Evolutionary conservation across 2,888 invertebrate species (phyloP), one percentile per base, ranked within the genome.

Genomic region (Macrostomum cliftonense): DNA sequence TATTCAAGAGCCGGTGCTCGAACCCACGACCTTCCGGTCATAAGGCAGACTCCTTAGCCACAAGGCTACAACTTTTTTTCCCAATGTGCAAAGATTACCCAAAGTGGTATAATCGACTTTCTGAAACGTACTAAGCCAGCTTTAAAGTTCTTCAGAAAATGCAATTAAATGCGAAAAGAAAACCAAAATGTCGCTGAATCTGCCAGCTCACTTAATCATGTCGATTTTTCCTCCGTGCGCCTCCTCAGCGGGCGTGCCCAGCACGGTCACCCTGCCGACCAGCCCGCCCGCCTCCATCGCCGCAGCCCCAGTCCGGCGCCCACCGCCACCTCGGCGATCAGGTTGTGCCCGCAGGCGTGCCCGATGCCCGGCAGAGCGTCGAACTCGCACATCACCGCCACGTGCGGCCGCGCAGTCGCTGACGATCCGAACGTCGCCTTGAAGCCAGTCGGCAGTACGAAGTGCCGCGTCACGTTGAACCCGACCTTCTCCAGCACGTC

Each of bases 321-420:
- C 14, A 68, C 47, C 2, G 65, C 65, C 2, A 61, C 58, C 46
- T 63, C 64, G 2, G 64, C 61, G 16, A 64, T 63, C 21, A 68
- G 54, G 47, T 67, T 68, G 52, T 68, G 67, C 16, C 67, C 68
- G 53, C 67, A 66, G 1, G 65, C 67, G 54, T 68, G 67, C 1
- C 68, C 68, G 1, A 67, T 59, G 4, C 57, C 64, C 2, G 63
- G 64, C 9, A 65, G 52, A 12, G 68, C 68, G 52, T 69, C 68
- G 52, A 67, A 69, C 52, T 69, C 67, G 53, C 67, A 67, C 16
- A 69, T 46, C 12, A 67, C 57, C 11, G 61, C 63, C 9, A 69
- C 52, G 44, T 61, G 57, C 5, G 63, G 63, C 12, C 19, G 40
- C 42, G 17, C 28, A 40, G 19, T 13, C n/a, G 38, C 38, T 38